Base-by-base conservation (phyloP, 2,797 vertebrate genomes). In the Zenarchopterus dispar region DNA sequence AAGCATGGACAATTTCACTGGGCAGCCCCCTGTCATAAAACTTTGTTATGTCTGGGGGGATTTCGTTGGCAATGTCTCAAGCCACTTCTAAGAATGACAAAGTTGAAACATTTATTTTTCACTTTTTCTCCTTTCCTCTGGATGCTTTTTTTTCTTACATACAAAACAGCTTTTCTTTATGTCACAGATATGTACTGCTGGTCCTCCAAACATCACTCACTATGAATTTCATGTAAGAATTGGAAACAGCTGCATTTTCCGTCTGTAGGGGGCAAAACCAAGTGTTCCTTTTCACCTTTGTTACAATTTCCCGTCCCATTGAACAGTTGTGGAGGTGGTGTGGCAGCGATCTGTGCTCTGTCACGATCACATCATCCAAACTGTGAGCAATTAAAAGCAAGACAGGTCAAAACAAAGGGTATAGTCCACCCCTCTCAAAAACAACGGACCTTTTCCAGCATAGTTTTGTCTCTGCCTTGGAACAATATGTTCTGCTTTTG, bases 41-140 rank as follows among this genome's bases (percentile, higher is more conserved):
- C 75, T 85, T 84, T 89, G 89, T 93, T 93, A 90, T 88, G 91
- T 92, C 93, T 92, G 74, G 84, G 70, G 74, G 78, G 82, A 85
- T 88, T 87, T 85, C 67, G 81, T 62, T 88, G 75, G 87, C 84
- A 43, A 87, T 87, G 80, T 73, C 81, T 92, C 82, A 84, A 82
- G 73, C 73, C 71, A 80, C 76, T 88, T 86, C 77, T 84, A 67
- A 82, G 85, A 81, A 86, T 73, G 72, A 77, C 76, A 66, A 54
- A 81, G 74, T 77, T 66, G 79, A 70, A 74, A 70, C 71, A 78
- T 15, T 46, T 67, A 68, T 73, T 80, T 73, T 56, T 48, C 39
- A 23, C 48, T 44, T 51, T 45, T 39, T 59, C 51, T 28, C 16
- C 50, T 56, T 72, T 52, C 67, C 48, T 57, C 31, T 15, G 42